Evolutionary conservation across 2,797 vertebrate genomes (phyloP).

Genomic region (Semotilus atromaculatus): DNA sequence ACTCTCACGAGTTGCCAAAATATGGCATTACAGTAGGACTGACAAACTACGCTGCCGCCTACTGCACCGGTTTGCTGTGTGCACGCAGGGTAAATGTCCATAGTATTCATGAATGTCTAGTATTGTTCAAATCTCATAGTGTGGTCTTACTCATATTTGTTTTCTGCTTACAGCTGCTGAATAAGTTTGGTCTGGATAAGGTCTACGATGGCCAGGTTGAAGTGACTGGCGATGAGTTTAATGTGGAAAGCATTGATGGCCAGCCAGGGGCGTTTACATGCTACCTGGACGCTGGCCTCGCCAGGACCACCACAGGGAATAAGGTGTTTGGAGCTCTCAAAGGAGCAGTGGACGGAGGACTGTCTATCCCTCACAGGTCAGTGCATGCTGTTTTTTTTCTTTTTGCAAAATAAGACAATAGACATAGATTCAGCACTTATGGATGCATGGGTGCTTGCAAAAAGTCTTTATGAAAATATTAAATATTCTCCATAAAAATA

Average conservation of each 20-base stretch:
- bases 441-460: neutral
- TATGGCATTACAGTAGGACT: constrained; percentile 89
- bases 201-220: constrained; percentile 95
- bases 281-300: constrained; percentile 95
- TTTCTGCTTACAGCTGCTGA: constrained; percentile 82
- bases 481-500: neutral
- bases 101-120: neutral
- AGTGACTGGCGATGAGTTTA: constrained; percentile 94
- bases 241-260: constrained; percentile 95
- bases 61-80: constrained; percentile 94
- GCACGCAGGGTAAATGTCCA: constrained; percentile 87
- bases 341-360: constrained; percentile 95
- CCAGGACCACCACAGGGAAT: constrained; percentile 97
- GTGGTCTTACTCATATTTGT: neutral
- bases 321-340: constrained; percentile 98
- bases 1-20: constrained; percentile 92
- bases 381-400: neutral
- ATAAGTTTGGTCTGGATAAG: constrained; percentile 95
- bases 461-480: neutral
- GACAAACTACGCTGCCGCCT: constrained; percentile 95
- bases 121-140: neutral
- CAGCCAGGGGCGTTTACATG: constrained; percentile 95
- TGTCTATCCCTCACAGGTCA: constrained; percentile 98
- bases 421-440: neutral
- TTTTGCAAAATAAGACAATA: neutral